Percentiles rank a stretch among this genome's conserved stretches.
Conservation (phyloP, 2,113 vertebrate genomes). For the Chiloscyllium plagiosum region DNA sequence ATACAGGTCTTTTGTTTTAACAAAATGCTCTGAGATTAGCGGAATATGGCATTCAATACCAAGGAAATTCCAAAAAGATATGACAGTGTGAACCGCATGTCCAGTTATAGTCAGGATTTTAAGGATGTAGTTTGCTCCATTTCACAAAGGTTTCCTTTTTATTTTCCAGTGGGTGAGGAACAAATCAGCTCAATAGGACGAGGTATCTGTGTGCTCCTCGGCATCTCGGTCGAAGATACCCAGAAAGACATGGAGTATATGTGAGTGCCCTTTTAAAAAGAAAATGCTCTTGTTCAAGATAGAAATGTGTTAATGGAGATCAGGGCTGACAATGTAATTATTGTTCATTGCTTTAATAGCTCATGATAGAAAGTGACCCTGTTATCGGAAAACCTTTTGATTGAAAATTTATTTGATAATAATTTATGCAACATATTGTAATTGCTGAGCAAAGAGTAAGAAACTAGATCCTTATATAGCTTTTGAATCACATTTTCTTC, state of each 20-base stretch:
- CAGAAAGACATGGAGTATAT: conserved; percentile 88
- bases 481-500: background rate
- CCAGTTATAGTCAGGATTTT: too few species aligned
- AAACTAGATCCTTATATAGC: background rate
- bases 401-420: background rate
- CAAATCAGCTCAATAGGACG: conserved; percentile 84
- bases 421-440: background rate
- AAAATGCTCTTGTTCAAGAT: background rate
- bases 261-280: conserved; percentile 60
- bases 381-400: background rate
- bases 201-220: conserved; percentile 86
- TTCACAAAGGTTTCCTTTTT: conserved; percentile 38
- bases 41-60: too few species aligned
- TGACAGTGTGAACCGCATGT: background rate
- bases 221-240: conserved; percentile 85
- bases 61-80: too few species aligned
- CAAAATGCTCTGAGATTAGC: too few species aligned
- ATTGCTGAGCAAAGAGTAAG: background rate
- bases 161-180: conserved; percentile 71
- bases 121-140: background rate
- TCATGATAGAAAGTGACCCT: background rate
- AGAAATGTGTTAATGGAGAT: background rate
- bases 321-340: background rate
- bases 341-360: background rate
- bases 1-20: too few species aligned